Conservation (phyloP, 2,113 vertebrate species). For the Pteronura brasiliensis region DNA sequence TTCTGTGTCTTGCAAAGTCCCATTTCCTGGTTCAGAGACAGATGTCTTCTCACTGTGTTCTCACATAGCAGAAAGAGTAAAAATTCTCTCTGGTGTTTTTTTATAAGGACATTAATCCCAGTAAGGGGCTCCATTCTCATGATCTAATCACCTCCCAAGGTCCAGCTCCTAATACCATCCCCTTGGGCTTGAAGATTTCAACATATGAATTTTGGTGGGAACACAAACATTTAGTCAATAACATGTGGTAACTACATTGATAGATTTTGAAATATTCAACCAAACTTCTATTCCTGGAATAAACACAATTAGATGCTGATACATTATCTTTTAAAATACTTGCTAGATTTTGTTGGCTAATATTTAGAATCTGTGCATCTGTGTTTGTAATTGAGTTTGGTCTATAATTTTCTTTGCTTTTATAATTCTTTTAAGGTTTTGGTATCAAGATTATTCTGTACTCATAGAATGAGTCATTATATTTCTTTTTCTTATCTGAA, state of each 20-base stretch:
- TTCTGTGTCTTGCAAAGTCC: neutral
- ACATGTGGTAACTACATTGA: neutral
- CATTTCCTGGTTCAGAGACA: neutral
- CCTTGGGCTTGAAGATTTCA: neutral
- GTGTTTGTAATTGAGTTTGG: neutral
- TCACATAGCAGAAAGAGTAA: neutral
- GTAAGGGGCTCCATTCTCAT: neutral
- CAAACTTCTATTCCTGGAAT: neutral
- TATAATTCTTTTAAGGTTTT: neutral
- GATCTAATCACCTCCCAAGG: neutral
- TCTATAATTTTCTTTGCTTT: neutral
- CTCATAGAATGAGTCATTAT: neutral
- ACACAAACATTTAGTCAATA: neutral
- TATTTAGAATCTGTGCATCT: neutral
- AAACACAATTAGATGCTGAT: neutral
- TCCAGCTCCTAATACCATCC: neutral
- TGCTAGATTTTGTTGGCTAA: neutral
- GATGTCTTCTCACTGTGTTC: neutral
- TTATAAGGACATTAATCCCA: neutral
- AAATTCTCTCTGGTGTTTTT: neutral
- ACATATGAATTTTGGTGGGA: neutral
- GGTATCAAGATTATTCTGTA: neutral
- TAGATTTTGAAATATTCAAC: slow-evolving; percentile 19
- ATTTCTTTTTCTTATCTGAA: neutral
- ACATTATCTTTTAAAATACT: neutral